Evolutionary conservation across 35 echinoderm and acorn worm genomes (phyloP), one percentile per base, ranked within the genome.

Genomic region (Hemicentrotus pulcherrimus): DNA sequence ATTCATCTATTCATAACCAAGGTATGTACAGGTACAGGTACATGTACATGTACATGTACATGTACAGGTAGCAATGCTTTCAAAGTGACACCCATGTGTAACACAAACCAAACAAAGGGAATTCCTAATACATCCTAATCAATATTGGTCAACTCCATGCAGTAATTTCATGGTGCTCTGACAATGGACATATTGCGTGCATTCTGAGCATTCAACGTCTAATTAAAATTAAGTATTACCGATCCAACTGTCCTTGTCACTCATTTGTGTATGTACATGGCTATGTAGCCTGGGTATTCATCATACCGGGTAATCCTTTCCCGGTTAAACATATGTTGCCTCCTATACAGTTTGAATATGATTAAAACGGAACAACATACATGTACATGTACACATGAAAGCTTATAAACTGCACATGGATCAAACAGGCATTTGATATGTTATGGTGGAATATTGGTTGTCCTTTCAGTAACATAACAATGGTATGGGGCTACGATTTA

Each of bases 181-280:
- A 78, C 65, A 78, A 78, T 78, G 65, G 65, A 78, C 19, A 78
- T 78, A 78, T 78, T 78, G 65, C 65, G 65, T 78, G 65, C 65
- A 78, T 22, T 28, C 28, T n/a, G 28, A 4, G 65, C 65, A 78
- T 22, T 78, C 65, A 78, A 22, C 19, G 22, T 78, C 61, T 70
- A 70, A 78, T 78, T 78, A 78, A 78, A 78, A 78, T 78, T 71
- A 22, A 78, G 65, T 18, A 78, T 78, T n/a, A n/a, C 22, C 4
- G 15, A 78, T 78, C 65, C 65, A n/a, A 78, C 65, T n/a, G 22
- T 78, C n/a, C 65, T n/a, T 78, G 65, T 78, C 65, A 55, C 50
- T 55, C 50, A 55, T 55, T 10, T 55, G 9, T 55, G 50, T 55
- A 55, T 28, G 19, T 78, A 28, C 16, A 24, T 70, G 4, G 24